These are phyloP conservation scores for Melanchra persicariae DNA, from an alignment of 2,888 invertebrate genomes.

Conservation along the genomic window DNA sequence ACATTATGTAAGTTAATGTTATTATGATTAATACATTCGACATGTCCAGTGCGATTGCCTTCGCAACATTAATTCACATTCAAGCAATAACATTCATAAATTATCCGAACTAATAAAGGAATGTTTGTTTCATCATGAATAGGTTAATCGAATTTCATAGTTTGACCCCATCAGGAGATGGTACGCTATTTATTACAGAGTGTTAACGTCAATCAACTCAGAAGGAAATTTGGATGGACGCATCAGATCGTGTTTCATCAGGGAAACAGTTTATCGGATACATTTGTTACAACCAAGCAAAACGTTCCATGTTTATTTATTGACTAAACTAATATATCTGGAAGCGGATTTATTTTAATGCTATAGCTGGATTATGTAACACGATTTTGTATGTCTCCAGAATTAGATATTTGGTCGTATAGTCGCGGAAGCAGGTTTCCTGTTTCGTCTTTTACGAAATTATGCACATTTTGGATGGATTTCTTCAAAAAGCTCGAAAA, in stretches of 20 bases:
- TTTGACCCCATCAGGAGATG: conserved; percentile 77
- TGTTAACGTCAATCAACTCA: conserved; percentile 77
- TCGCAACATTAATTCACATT: conserved; percentile 63
- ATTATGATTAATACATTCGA: conserved; percentile 61
- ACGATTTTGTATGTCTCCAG: conserved; percentile 57
- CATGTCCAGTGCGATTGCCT: conserved; percentile 53
- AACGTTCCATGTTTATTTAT: conserved; percentile 64
- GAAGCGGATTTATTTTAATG: conserved; percentile 65
- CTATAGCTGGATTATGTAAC: conserved; percentile 62
- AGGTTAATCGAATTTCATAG: conserved; percentile 81
- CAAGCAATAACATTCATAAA: conserved; percentile 66
- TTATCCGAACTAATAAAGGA: conserved; percentile 71
- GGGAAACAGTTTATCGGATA: conserved; percentile 72
- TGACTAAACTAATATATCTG: conserved; percentile 63
- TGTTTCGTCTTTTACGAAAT: conserved; percentile 59
- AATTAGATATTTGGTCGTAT: conserved; percentile 69
- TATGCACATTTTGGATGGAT: conserved; percentile 63
- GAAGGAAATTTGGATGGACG: conserved; percentile 73
- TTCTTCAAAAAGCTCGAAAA: conserved; percentile 60
- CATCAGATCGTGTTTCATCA: conserved; percentile 73
- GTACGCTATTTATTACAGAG: conserved; percentile 77
- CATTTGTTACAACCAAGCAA: conserved; percentile 65
- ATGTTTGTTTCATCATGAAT: conserved; percentile 72
- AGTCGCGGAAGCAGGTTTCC: conserved; percentile 75
- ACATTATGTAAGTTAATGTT: conserved; percentile 59